phyloP scores from a whole-genome alignment of 1,140 invertebrate species.

The Papilio helenus region DNA sequence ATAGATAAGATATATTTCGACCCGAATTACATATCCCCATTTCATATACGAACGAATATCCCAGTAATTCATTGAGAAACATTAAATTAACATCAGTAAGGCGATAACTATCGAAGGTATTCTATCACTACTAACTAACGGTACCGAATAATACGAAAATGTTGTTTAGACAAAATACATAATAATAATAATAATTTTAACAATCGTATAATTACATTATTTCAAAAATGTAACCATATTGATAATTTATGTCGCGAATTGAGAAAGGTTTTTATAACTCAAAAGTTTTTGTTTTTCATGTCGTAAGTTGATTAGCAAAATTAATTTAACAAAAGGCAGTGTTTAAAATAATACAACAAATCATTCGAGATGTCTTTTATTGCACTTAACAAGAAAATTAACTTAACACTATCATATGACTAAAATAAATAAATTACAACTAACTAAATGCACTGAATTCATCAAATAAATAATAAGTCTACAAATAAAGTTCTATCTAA shows the following conservation, averaged over 20 bases:
- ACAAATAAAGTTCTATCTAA: background rate
- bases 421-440: slow-evolving; percentile 11
- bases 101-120: background rate
- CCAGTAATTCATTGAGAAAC: background rate
- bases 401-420: slow-evolving; percentile 28
- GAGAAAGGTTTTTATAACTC: background rate
- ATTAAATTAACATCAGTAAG: slow-evolving; percentile 15
- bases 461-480: background rate
- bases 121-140: background rate
- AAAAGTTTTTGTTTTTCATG: background rate
- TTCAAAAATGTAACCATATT: background rate
- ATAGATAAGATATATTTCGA: slow-evolving; percentile 1
- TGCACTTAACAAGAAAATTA: slow-evolving; percentile 42
- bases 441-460: background rate
- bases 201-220: background rate
- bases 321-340: background rate
- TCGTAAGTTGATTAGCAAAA: background rate
- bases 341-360: slow-evolving; percentile 45
- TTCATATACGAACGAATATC: background rate
- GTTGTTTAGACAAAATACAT: background rate
- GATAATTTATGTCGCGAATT: background rate
- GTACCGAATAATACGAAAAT: background rate
- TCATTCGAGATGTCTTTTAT: slow-evolving; percentile 45
- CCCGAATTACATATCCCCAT: background rate
- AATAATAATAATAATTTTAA: background rate